phyloP scores from a whole-genome alignment of 2,113 vertebrate species.

The Lichenostomus cassidix region DNA sequence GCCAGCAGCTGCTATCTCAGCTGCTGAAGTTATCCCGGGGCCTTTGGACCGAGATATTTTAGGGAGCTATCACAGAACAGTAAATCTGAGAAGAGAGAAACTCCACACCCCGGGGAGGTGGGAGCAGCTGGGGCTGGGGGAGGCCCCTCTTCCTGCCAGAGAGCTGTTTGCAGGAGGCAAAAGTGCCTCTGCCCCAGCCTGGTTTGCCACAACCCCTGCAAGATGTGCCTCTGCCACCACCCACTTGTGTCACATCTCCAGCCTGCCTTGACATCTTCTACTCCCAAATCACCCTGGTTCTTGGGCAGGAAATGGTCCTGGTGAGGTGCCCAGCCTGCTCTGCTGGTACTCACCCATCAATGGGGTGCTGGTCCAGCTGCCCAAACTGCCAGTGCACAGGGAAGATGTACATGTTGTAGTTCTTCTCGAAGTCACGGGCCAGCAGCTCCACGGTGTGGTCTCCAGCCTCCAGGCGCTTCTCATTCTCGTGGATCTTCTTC shows the following conservation, averaged over 20 bases:
- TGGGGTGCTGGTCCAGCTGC: slow-evolving; percentile 95
- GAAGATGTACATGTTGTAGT: slow-evolving; percentile 99
- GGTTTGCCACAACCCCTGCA: not conserved
- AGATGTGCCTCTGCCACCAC: not conserved
- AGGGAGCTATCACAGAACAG: not conserved
- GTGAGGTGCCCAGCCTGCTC: fast-evolving
- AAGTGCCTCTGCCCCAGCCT: not conserved
- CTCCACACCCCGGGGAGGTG: not conserved
- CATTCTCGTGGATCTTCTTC: slow-evolving; percentile 97
- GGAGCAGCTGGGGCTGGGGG: not conserved
- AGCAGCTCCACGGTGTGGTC: slow-evolving; percentile 93
- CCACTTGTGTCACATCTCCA: not conserved
- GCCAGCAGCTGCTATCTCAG: slow-evolving; percentile 41
- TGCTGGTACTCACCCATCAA: slow-evolving; percentile 82
- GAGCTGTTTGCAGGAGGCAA: not conserved
- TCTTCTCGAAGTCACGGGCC: slow-evolving; percentile 96
- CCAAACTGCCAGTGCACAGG: slow-evolving; percentile 98
- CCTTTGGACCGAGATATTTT: slow-evolving; percentile 37
- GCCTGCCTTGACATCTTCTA: not conserved
- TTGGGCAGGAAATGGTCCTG: not conserved
- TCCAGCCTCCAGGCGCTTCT: slow-evolving; percentile 93
- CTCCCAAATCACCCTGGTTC: not conserved
- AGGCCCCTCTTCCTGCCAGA: not conserved
- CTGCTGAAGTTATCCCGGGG: not conserved
- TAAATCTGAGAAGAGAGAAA: slow-evolving; percentile 23